phyloP scores from a whole-genome alignment of 2,113 vertebrate genomes.

The Raphicerus campestris region DNA sequence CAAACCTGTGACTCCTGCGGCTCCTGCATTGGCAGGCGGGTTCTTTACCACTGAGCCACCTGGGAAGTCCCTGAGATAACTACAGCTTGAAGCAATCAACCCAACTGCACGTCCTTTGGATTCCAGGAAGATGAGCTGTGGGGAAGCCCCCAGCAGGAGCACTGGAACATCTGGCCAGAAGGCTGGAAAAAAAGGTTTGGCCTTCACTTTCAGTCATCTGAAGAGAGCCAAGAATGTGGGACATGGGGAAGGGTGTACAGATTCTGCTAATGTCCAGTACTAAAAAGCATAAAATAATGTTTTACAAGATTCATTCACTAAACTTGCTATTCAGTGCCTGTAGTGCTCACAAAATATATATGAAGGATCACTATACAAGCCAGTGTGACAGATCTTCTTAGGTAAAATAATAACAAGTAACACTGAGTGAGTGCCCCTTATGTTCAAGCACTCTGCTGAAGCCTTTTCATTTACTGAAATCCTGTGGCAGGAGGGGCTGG shows the following conservation, averaged over 20 bases:
- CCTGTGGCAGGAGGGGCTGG: rapidly evolving
- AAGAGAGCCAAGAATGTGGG: neutral
- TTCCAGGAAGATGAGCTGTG: neutral
- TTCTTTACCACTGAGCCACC: neutral
- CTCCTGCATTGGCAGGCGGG: neutral
- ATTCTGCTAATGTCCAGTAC: neutral
- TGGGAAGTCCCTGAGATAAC: neutral
- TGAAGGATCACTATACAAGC: neutral
- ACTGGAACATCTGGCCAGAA: neutral
- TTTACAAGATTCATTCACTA: neutral
- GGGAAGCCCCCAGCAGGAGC: neutral
- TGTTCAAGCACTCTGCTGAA: neutral
- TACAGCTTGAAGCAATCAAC: neutral
- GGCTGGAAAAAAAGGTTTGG: neutral
- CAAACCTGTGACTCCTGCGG: rapidly evolving
- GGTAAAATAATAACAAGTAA: neutral
- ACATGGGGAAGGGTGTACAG: neutral
- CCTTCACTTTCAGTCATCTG: neutral
- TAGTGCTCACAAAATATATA: neutral
- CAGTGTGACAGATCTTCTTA: neutral
- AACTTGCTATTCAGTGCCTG: neutral
- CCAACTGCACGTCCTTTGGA: neutral
- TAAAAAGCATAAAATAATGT: neutral
- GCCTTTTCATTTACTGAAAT: neutral
- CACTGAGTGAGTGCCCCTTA: neutral